Percentiles rank a stretch among this genome's conserved stretches.
These are phyloP conservation scores for Junco hyemalis DNA, from an alignment of 2,113 vertebrate species.

Conservation along the genomic window DNA sequence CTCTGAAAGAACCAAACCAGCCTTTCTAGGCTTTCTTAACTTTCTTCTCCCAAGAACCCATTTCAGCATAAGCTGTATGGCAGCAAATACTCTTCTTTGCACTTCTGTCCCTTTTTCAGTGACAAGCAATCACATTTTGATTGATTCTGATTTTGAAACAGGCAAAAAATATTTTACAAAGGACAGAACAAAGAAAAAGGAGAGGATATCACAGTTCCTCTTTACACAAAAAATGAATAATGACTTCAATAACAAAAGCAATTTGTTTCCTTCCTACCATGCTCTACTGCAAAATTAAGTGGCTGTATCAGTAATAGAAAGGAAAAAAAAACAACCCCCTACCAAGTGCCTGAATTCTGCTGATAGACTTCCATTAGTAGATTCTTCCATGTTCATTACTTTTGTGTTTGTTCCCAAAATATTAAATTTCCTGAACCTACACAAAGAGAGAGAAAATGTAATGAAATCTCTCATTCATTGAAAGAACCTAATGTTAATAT, in stretches of 20 bases:
- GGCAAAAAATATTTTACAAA: background rate
- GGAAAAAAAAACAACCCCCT: background rate
- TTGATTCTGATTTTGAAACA: background rate
- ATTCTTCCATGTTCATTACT: slow-evolving; percentile 99
- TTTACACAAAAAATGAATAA: background rate
- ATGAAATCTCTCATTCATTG: background rate
- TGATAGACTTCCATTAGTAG: slow-evolving; percentile 91
- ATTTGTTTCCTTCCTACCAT: background rate
- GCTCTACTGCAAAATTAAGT: background rate
- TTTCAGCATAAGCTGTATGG: background rate
- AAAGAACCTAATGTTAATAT: background rate
- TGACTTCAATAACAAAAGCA: background rate
- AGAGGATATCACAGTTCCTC: background rate
- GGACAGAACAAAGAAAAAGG: background rate
- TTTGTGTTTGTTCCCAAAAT: slow-evolving; percentile 95
- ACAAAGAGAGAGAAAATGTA: background rate
- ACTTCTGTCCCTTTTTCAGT: background rate
- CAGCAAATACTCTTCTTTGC: background rate
- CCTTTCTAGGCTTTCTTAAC: background rate
- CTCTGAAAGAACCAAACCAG: background rate
- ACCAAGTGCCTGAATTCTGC: slow-evolving; percentile 98
- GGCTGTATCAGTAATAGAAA: background rate
- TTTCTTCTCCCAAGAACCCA: background rate
- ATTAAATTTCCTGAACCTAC: slow-evolving; percentile 95
- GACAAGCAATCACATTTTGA: background rate